Evolutionary conservation across 2,888 invertebrate genomes (phyloP).

Genomic region (Drosophila niveifrons): DNA sequence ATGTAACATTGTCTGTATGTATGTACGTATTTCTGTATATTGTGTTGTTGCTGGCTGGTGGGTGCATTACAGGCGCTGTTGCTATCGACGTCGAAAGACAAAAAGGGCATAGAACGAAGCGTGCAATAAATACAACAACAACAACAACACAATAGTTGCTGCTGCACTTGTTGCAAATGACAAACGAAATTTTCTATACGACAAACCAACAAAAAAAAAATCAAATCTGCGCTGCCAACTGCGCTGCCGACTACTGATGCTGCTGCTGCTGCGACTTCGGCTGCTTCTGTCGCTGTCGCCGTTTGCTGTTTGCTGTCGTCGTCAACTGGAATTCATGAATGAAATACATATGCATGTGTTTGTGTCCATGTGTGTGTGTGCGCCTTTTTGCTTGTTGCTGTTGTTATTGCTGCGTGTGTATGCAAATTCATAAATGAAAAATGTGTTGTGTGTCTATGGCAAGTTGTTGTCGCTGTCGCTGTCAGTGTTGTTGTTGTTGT

Average conservation of each 20-base stretch:
- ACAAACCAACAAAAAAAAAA: conserved; percentile 33
- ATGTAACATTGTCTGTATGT: conserved; percentile 10
- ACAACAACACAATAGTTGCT: conserved; percentile 27
- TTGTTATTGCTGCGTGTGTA: conserved; percentile 67
- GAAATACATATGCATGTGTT: conserved; percentile 72
- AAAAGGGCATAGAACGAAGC: conserved; percentile 60
- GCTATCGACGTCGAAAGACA: conserved; percentile 53
- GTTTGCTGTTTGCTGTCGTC: conserved; percentile 27
- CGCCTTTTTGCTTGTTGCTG: conserved; percentile 22
- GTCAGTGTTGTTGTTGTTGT: conserved; percentile 21
- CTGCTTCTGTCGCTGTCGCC: conserved; percentile 16
- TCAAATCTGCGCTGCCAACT: conserved; percentile 35
- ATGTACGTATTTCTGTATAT: conserved; percentile 15
- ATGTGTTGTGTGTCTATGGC: conserved; percentile 62
- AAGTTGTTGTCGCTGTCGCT: conserved; percentile 36
- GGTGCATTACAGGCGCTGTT: conserved; percentile 58
- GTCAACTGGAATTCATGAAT: conserved; percentile 78
- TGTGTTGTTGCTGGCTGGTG: conserved; percentile 62
- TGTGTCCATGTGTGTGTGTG: conserved; percentile 28
- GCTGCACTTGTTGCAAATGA: conserved; percentile 77
- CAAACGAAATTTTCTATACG: conserved; percentile 67
- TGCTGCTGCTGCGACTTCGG: conserved; percentile 1
- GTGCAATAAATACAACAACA: conserved; percentile 18
- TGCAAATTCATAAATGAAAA: conserved; percentile 78
- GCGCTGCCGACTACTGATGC: conserved; percentile 12